Evolutionary conservation across 2,888 invertebrate genomes (phyloP).

Genomic region (Athetis lepigone): DNA sequence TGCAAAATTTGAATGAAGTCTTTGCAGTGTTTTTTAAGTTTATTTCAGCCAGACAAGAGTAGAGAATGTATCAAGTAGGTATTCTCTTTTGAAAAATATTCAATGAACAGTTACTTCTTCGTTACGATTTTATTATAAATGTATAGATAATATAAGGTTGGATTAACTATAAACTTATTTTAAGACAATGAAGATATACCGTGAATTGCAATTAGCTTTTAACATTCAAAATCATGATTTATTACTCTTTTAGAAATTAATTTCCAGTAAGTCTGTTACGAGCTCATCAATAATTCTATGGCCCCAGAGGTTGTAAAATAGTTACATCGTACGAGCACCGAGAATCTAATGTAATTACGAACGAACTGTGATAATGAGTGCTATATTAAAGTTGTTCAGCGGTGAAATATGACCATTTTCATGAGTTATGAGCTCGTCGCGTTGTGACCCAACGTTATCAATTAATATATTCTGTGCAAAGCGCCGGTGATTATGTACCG

Average conservation of each 20-base stretch:
- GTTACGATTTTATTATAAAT: too few relatives aligned
- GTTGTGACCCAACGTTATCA: slow-evolving; percentile 78
- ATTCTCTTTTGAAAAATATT: too few relatives aligned
- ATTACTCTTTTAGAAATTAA: slow-evolving; percentile 49
- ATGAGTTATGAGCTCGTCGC: slow-evolving; percentile 80
- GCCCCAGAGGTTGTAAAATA: slow-evolving; percentile 35
- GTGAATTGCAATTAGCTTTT: slow-evolving; percentile 27
- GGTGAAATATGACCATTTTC: slow-evolving; percentile 78
- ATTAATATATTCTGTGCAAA: slow-evolving; percentile 81
- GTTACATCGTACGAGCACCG: neutral
- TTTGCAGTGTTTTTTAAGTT: too few relatives aligned
- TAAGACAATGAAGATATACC: slow-evolving; percentile 7
- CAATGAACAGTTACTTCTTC: too few relatives aligned
- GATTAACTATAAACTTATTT: slow-evolving; percentile 3
- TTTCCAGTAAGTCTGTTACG: slow-evolving; percentile 27
- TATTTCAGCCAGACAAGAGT: too few relatives aligned
- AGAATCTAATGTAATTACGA: slow-evolving; percentile 43
- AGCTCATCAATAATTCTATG: slow-evolving; percentile 47
- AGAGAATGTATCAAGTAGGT: too few relatives aligned
- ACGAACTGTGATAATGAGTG: slow-evolving; percentile 50
- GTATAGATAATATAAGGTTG: neutral
- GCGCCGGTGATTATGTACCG: slow-evolving; percentile 64
- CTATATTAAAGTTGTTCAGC: slow-evolving; percentile 74
- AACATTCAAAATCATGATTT: slow-evolving; percentile 43
- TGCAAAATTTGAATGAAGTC: too few relatives aligned